These are phyloP conservation scores for Notothenia rossii DNA, from an alignment of 2,113 vertebrate species.

Conservation along the genomic window DNA sequence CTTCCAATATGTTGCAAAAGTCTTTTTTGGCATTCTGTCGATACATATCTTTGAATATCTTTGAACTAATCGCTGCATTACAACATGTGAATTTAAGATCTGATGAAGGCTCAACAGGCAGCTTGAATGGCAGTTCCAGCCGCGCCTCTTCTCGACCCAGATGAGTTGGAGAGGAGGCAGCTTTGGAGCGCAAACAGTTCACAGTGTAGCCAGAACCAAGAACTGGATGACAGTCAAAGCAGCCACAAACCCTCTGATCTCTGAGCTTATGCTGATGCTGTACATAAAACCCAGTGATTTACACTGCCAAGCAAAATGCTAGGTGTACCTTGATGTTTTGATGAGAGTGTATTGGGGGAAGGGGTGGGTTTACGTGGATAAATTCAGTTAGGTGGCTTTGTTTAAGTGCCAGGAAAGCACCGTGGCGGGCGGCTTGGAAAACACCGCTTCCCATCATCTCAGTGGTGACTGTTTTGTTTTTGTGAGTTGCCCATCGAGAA, in stretches of 20 bases:
- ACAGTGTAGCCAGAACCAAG: constrained; percentile 43
- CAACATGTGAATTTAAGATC: constrained; percentile 57
- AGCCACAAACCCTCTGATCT: constrained; percentile 46
- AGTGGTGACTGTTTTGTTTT: constrained; percentile 53
- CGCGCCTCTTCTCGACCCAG: constrained; percentile 45
- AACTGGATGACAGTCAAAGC: constrained; percentile 52
- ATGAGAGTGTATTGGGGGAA: not conserved
- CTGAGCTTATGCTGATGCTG: constrained; percentile 48
- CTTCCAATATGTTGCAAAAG: constrained; percentile 53
- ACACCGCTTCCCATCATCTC: constrained; percentile 52
- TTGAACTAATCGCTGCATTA: constrained; percentile 62
- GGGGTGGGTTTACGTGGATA: constrained; percentile 10
- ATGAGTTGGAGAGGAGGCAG: constrained; percentile 54
- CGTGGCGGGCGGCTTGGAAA: constrained; percentile 34
- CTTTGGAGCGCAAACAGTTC: constrained; percentile 44
- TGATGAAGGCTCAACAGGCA: constrained; percentile 48
- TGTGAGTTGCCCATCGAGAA: constrained; percentile 57
- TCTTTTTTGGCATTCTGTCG: constrained; percentile 46
- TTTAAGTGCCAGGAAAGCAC: constrained; percentile 54
- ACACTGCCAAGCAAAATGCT: constrained; percentile 53
- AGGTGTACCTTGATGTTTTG: constrained; percentile 57
- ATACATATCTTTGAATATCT: constrained; percentile 61
- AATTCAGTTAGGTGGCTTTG: constrained; percentile 52
- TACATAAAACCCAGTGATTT: constrained; percentile 35
- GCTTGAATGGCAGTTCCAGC: constrained; percentile 53